Conservation (phyloP, 2,888 invertebrate genomes). For the Lissonota sp. region DNA sequence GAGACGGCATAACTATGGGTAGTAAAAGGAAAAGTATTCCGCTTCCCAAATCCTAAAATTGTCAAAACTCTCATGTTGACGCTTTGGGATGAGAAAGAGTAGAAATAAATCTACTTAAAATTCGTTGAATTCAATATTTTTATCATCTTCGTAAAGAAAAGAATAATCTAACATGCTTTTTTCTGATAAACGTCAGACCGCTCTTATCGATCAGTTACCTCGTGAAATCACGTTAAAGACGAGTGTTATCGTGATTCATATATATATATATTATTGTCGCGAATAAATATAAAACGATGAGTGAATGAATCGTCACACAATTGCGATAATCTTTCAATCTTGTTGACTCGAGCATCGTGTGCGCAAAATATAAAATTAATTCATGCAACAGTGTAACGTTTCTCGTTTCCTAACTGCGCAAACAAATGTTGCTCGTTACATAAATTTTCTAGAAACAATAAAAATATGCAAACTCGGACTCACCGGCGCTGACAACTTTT, state of each 20-base stretch:
- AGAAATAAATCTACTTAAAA: too few species aligned
- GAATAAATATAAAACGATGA: background rate
- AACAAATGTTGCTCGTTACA: background rate
- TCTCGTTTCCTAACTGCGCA: too few species aligned
- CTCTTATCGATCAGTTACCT: conserved; percentile 40
- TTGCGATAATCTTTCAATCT: background rate
- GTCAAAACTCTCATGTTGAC: too few species aligned
- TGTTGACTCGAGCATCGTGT: background rate
- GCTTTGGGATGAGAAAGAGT: too few species aligned
- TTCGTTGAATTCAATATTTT: background rate
- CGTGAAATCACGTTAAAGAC: background rate
- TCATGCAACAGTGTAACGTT: background rate
- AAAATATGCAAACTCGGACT: conserved; percentile 28
- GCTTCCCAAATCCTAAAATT: too few species aligned
- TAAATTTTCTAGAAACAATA: background rate
- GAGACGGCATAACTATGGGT: too few species aligned
- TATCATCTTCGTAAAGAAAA: background rate
- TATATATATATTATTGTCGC: background rate
- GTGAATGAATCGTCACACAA: conserved; percentile 10
- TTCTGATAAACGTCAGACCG: background rate
- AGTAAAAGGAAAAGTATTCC: too few species aligned
- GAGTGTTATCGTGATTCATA: background rate
- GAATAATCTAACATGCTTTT: background rate
- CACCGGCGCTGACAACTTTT: conserved; percentile 33
- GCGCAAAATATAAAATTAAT: background rate